Evolutionary conservation across 2,888 invertebrate genomes (phyloP).

Genomic region (Limenitis camilla): DNA sequence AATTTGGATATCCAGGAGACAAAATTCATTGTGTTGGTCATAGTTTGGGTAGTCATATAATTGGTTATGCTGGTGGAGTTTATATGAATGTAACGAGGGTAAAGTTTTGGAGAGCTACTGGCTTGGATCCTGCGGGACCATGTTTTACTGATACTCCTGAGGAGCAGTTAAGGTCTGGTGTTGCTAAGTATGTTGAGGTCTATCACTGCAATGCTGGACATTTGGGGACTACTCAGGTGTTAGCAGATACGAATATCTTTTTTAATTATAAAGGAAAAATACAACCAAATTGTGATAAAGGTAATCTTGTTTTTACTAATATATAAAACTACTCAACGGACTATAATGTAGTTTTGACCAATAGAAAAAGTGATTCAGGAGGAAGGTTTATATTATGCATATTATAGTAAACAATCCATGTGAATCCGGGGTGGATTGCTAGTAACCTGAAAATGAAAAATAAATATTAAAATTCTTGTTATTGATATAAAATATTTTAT

Average conservation of each 20-base stretch:
- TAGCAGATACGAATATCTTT: conserved; percentile 60
- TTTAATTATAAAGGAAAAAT: conserved; percentile 41
- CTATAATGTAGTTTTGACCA: no score
- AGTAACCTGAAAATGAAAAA: no score
- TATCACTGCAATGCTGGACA: conserved; percentile 60
- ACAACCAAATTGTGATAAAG: conserved; percentile 9
- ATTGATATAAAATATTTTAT: no score
- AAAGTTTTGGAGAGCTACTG: conserved; percentile 21
- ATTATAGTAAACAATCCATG: no score
- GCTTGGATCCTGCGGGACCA: conserved; percentile 28
- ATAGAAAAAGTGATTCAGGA: no score
- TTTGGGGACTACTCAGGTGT: conserved; percentile 41
- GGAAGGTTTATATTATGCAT: no score
- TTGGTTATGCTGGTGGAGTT: conserved; percentile 20
- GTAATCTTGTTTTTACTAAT: not conserved
- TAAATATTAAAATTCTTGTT: no score
- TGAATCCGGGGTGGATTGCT: no score
- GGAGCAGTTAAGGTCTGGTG: conserved; percentile 45
- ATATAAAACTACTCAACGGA: not conserved
- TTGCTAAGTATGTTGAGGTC: conserved; percentile 60
- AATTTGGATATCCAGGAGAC: conserved; percentile 15
- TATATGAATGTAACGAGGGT: conserved; percentile 14
- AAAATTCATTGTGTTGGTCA: conserved; percentile 25
- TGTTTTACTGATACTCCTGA: conserved; percentile 24
- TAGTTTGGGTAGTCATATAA: conserved; percentile 26